These are phyloP conservation scores for Troides oblongomaculatus DNA, from an alignment of 2,888 invertebrate genomes.

Conservation along the genomic window DNA sequence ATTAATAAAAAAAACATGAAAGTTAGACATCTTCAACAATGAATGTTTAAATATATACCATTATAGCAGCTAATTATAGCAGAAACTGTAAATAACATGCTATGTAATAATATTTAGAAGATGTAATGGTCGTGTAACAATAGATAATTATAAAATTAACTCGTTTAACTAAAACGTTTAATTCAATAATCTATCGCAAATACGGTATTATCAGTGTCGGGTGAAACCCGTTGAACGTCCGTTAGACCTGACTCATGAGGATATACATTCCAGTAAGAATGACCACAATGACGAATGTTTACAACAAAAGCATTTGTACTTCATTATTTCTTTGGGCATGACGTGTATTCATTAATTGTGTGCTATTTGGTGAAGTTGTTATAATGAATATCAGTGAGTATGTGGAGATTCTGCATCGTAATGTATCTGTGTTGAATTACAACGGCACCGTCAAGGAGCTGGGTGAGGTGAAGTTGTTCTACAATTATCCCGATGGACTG, in stretches of 20 bases:
- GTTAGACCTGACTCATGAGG: conserved; percentile 62
- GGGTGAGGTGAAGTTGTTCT: conserved; percentile 77
- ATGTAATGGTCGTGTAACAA: not conserved
- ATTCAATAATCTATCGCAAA: conserved; percentile 32
- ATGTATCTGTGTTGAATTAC: conserved; percentile 26
- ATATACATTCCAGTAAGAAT: conserved; percentile 50
- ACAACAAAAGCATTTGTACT: conserved; percentile 54
- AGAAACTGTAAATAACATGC: not conserved
- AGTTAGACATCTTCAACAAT: not conserved
- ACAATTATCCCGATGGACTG: conserved; percentile 83
- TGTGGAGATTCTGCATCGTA: conserved; percentile 26
- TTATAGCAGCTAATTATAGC: no score
- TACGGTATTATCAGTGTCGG: conserved; percentile 45
- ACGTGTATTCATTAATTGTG: conserved; percentile 39
- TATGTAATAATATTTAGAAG: not conserved
- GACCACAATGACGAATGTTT: conserved; percentile 42
- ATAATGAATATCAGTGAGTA: conserved; percentile 32
- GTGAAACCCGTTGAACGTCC: conserved; percentile 48
- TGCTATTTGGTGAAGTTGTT: conserved; percentile 39
- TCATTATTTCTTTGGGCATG: conserved; percentile 49
- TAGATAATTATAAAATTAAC: conserved; percentile 2
- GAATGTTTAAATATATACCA: no score
- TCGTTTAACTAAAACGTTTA: conserved; percentile 2
- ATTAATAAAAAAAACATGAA: not conserved
- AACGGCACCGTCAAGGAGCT: conserved; percentile 50